Base-by-base conservation (phyloP, 2,113 vertebrate genomes). In the Corynorhinus townsendii region DNA sequence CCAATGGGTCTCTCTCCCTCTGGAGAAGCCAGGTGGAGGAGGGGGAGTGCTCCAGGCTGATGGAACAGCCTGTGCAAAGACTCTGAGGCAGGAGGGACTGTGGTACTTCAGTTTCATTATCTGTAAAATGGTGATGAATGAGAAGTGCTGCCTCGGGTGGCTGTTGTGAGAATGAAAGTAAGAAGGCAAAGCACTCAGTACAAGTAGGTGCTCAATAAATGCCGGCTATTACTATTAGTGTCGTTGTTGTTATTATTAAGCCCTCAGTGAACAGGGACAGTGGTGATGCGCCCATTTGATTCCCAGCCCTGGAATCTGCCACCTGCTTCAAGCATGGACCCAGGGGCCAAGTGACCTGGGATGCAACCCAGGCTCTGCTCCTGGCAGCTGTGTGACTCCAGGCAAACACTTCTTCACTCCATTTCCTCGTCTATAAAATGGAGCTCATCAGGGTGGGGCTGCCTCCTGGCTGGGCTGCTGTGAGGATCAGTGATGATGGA, bases 401-500 rank as follows among this genome's bases (percentile, higher is more conserved):
- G 72, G 71, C 22, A 75, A 54, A n/a, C 38, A 38, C 20, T 86
- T 62, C 62, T 15, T 47, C 22, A 8, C 24, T 91, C 11, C 2
- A 43, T 62, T 69, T 77, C 64, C 47, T 71, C 4, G 17, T 40
- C 68, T 82, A 17, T 28, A 11, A 68, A 38, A 89, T 7, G 24
- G 72, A 83, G 64, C n/a, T 3, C n/a, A 15, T 3, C 52, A 12
- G 49, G 40, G 43, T 3, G 20, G 38, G 17, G 35, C 59, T 62
- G 43, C 40, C 9, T 76, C 59, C 72, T 56, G 2, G 22, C 19
- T 17, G 62, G 22, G 85, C 28, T 54, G 7, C 52, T 14, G 0
- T 0, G 12, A 43, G 35, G 19, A 15, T 6, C 11, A 4, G 5
- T 17, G 4, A 12, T 1, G 0, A 11, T 2, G 6, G 35, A 24